Conservation (phyloP, 2,888 invertebrate genomes). For the Scaptomyza caliginosa region DNA sequence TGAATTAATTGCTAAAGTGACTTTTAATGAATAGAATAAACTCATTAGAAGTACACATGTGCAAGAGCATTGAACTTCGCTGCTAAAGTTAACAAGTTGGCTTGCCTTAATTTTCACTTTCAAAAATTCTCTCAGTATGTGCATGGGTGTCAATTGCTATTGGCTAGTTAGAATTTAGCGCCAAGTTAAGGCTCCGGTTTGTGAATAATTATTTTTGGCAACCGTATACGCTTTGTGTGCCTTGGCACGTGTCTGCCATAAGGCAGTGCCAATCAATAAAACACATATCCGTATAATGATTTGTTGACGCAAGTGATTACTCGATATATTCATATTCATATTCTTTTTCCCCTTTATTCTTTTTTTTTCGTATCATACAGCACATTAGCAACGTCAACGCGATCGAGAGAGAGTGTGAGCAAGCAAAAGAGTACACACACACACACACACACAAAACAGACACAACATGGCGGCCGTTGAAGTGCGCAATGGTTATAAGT, state of each 20-base stretch:
- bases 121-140: constrained; percentile 9
- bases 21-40: neutral
- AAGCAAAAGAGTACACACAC: neutral
- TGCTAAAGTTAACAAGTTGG: constrained; percentile 21
- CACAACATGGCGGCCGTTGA: constrained; percentile 86
- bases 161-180: constrained; percentile 38
- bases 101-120: constrained; percentile 57
- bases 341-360: constrained; percentile 43
- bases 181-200: constrained; percentile 19
- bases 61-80: constrained; percentile 36
- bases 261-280: constrained; percentile 73
- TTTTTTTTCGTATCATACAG: constrained; percentile 30
- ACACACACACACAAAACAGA: constrained; percentile 9
- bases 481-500: constrained; percentile 88
- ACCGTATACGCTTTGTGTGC: constrained; percentile 49
- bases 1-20: constrained; percentile 11
- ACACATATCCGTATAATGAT: constrained; percentile 72
- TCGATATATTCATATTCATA: constrained; percentile 24
- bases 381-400: constrained; percentile 41
- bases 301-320: constrained; percentile 73
- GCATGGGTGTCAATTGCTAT: constrained; percentile 2
- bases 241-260: constrained; percentile 68
- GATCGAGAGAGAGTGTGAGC: neutral
- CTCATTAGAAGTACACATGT: neutral
- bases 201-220: constrained; percentile 32